These are phyloP conservation scores for Podabrus alpinus DNA, from an alignment of 2,888 invertebrate genomes.

Conservation along the genomic window DNA sequence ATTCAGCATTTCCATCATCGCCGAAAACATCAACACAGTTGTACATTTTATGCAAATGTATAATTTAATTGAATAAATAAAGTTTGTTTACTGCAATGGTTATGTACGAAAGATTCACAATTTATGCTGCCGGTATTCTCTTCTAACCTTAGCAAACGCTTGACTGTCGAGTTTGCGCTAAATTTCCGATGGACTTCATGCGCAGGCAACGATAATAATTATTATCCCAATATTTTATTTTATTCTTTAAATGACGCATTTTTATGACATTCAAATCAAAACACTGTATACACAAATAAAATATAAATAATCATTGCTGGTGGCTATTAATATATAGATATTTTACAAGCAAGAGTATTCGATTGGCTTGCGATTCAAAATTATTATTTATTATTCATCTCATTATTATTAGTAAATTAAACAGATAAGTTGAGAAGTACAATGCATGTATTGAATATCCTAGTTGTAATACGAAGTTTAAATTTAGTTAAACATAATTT, in stretches of 20 bases:
- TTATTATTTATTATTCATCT: background rate
- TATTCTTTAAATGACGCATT: background rate
- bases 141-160: constrained; percentile 11
- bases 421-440: background rate
- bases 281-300: background rate
- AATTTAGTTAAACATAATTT: background rate
- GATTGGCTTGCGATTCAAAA: background rate
- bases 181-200: constrained; percentile 13
- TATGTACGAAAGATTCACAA: background rate
- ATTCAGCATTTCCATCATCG: background rate
- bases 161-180: constrained; percentile 19
- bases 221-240: background rate
- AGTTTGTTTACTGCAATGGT: background rate
- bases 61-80: background rate
- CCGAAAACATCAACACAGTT: background rate
- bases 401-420: background rate
- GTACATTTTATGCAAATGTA: background rate
- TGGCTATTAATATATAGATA: no score
- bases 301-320: background rate
- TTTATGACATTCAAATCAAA: background rate
- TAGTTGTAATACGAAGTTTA: background rate
- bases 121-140: constrained; percentile 16
- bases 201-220: constrained; percentile 11
- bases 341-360: background rate
- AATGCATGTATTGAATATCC: background rate